These are phyloP conservation scores for Holothuria leucospilota DNA, from an alignment of 53 echinoderm and acorn worm genomes.

Conservation along the genomic window DNA sequence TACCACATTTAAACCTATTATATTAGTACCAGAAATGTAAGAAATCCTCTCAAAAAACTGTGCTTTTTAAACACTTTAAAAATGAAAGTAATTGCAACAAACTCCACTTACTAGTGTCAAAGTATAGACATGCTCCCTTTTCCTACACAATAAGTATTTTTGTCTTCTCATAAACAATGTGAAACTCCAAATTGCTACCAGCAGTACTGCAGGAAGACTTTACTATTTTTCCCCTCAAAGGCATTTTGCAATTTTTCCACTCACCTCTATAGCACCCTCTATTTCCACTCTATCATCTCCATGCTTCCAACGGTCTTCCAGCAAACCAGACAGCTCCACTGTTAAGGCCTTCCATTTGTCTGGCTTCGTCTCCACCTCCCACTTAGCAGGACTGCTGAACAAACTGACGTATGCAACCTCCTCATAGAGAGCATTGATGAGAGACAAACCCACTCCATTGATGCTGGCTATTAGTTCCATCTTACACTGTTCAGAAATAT, in stretches of 20 bases:
- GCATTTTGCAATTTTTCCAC: not conserved
- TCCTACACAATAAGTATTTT: no score
- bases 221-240: no score
- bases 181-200: no score
- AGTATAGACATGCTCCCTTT: no score
- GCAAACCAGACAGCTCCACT: constrained; percentile 84
- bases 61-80: no score
- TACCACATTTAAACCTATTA: no score
- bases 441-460: constrained; percentile 84
- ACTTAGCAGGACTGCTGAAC: constrained; percentile 83
- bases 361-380: constrained; percentile 97
- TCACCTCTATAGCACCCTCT: constrained; percentile 87
- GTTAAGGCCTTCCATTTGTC: constrained; percentile 93
- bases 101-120: no score
- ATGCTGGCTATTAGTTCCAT: constrained; percentile 87
- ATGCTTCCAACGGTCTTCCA: constrained; percentile 81
- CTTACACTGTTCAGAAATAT: constrained; percentile 88
- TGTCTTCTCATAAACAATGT: no score
- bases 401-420: constrained; percentile 94
- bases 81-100: no score
- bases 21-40: no score
- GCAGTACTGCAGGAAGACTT: no score
- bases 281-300: constrained; percentile 72
- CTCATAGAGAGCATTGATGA: constrained; percentile 86
- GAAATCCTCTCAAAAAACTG: no score